Percentiles rank a stretch among this genome's conserved stretches.
These are phyloP conservation scores for Lacerta viridis DNA, from an alignment of 2,797 vertebrate genomes.

Conservation along the genomic window DNA sequence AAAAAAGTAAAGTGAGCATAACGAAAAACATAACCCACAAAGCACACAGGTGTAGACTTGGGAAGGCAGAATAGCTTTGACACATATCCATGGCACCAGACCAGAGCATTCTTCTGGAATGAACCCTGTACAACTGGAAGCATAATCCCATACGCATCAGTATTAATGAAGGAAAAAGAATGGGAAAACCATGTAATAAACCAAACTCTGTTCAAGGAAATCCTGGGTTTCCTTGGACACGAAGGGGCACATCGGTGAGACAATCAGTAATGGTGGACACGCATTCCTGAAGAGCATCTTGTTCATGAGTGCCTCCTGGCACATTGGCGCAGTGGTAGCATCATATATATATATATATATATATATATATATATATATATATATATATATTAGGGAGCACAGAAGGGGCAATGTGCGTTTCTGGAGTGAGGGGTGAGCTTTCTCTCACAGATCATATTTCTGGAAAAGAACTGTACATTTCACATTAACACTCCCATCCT, in stretches of 20 bases:
- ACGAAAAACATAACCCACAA: too few species aligned
- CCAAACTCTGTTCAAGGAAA: neutral
- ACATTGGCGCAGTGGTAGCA: too few species aligned
- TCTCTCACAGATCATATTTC: neutral
- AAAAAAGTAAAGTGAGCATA: too few species aligned
- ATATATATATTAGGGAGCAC: too few species aligned
- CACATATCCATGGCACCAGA: too few species aligned
- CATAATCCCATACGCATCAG: too few species aligned
- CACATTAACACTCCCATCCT: neutral
- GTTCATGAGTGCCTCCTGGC: neutral
- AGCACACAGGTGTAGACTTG: too few species aligned
- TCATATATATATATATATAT: neutral
- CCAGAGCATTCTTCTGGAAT: neutral
- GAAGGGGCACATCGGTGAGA: too few species aligned
- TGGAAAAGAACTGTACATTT: neutral
- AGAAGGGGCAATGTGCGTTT: neutral
- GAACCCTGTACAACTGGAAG: neutral
- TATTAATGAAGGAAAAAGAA: too few species aligned
- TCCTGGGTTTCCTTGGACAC: neutral
- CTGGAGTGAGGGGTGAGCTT: neutral
- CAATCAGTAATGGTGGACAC: neutral
- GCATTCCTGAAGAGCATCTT: neutral
- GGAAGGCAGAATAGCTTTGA: too few species aligned
- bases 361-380: too few species aligned
- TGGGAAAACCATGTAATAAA: too few species aligned